A percentile compares a stretch with the other conserved stretches of the same genome.
phyloP scores from a whole-genome alignment of 1,140 invertebrate genomes.

The Zaprionus inermis region DNA sequence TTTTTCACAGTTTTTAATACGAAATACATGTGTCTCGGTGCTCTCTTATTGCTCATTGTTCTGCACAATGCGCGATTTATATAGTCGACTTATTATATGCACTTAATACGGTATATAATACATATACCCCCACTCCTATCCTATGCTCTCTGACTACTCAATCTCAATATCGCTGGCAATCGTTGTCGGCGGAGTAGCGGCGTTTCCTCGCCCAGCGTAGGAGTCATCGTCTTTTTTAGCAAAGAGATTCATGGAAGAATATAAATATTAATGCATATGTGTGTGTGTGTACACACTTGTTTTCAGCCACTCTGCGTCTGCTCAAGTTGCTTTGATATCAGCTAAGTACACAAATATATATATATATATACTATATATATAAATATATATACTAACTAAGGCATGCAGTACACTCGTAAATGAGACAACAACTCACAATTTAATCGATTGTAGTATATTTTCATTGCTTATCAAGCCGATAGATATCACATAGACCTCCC shows the following conservation, averaged over 20 bases:
- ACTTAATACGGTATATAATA: constrained; percentile 6
- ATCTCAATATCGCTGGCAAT: neutral
- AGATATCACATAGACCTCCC: neutral
- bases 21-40: constrained; percentile 62
- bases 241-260: neutral
- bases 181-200: neutral
- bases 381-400: neutral
- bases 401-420: neutral
- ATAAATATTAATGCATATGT: neutral
- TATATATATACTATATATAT: neutral
- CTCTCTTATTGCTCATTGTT: constrained; percentile 37
- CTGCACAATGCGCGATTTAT: constrained; percentile 23
- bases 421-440: neutral
- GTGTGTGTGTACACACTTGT: neutral
- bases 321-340: constrained; percentile 11
- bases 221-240: constrained; percentile 4
- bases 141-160: neutral
- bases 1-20: neutral
- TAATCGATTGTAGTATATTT: neutral
- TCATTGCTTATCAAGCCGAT: neutral
- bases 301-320: neutral
- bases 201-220: neutral
- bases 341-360: constrained; percentile 7
- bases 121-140: neutral
- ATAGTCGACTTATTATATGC: constrained; percentile 17